These are phyloP conservation scores for Eupithecia dodoneata DNA, from an alignment of 2,888 invertebrate genomes.

Conservation along the genomic window DNA sequence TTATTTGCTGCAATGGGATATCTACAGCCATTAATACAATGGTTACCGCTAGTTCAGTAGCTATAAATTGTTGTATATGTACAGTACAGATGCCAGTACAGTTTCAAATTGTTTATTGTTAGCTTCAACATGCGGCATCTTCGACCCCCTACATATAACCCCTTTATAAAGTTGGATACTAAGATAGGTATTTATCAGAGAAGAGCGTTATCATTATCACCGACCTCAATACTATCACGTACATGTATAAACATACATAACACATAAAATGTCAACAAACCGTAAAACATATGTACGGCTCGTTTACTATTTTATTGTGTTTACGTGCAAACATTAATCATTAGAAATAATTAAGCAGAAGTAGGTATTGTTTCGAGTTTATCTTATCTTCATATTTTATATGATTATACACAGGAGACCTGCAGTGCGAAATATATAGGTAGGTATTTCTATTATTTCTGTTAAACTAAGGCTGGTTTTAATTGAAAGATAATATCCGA, in stretches of 20 bases:
- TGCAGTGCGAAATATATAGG: not conserved
- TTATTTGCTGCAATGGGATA: slow-evolving; percentile 42
- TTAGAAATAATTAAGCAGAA: slow-evolving; percentile 4
- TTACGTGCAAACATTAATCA: slow-evolving; percentile 15
- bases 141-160: not conserved
- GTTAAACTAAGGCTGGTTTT: not conserved
- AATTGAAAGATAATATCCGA: too few relatives aligned
- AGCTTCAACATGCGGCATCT: not conserved
- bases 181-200: slow-evolving; percentile 1
- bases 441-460: not conserved
- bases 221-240: slow-evolving; percentile 36
- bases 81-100: not conserved
- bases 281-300: slow-evolving; percentile 43
- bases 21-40: slow-evolving; percentile 26
- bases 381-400: not conserved
- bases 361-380: not conserved
- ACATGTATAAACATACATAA: slow-evolving; percentile 30
- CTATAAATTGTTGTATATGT: slow-evolving; percentile 10
- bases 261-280: slow-evolving; percentile 46
- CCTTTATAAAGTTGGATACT: not conserved
- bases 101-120: not conserved
- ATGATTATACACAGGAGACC: not conserved
- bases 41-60: slow-evolving; percentile 13
- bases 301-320: slow-evolving; percentile 37
- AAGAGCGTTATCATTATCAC: slow-evolving; percentile 21